phyloP scores from a whole-genome alignment of 2,113 vertebrate genomes.

The Rhabdomys dilectus region DNA sequence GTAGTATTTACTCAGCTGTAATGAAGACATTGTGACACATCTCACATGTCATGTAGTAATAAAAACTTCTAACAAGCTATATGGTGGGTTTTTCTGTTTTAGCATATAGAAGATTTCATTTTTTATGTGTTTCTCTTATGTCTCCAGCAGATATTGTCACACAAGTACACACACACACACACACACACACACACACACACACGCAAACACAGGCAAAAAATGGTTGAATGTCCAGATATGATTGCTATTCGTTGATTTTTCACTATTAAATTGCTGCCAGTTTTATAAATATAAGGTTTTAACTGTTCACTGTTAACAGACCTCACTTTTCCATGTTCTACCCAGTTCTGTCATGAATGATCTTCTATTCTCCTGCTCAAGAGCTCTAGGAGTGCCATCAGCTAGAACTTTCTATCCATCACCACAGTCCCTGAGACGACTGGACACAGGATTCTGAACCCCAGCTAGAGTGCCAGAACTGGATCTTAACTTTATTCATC shows the following conservation, averaged over 20 bases:
- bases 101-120: not conserved
- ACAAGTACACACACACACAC: not conserved
- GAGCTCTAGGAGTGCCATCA: not conserved
- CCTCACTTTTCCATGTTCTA: not conserved
- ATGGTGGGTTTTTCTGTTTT: not conserved
- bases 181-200: too few relatives aligned
- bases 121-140: not conserved
- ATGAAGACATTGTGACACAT: not conserved
- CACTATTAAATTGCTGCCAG: not conserved
- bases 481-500: not conserved
- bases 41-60: not conserved
- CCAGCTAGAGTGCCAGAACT: not conserved
- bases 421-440: not conserved
- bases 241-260: not conserved
- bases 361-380: not conserved
- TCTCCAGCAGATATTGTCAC: not conserved
- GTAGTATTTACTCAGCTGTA: not conserved
- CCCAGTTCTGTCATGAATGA: not conserved
- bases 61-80: constrained; percentile 20
- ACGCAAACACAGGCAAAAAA: not conserved
- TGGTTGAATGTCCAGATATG: not conserved
- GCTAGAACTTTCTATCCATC: not conserved
- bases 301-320: not conserved
- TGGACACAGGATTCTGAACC: not conserved
- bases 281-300: constrained; percentile 18